A percentile compares a stretch with the other conserved stretches of the same genome.
Conservation (phyloP, 1,140 invertebrate species). For the Procambarus clarkii region DNA sequence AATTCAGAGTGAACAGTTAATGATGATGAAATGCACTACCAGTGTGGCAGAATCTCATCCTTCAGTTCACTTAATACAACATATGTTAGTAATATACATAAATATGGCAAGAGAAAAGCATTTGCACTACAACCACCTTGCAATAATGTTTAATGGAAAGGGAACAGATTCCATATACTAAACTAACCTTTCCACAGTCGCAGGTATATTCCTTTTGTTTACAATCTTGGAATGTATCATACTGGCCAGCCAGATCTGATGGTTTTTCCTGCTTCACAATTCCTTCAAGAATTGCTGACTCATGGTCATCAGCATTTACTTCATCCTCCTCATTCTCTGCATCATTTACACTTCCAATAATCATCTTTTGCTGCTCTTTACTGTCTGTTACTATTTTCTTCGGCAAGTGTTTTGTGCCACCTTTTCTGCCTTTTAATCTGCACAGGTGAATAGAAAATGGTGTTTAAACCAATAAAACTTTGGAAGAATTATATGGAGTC, state of each 20-base stretch:
- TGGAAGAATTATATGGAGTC: too few relatives aligned
- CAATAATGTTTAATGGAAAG: background rate
- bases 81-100: too few relatives aligned
- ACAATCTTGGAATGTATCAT: constrained; percentile 29
- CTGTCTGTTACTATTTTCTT: background rate
- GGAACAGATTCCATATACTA: background rate
- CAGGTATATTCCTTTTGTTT: constrained; percentile 51
- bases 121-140: background rate
- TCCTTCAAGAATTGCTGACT: background rate
- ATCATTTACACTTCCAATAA: background rate
- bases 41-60: too few relatives aligned
- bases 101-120: too few relatives aligned
- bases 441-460: background rate
- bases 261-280: constrained; percentile 37
- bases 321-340: constrained; percentile 12
- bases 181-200: constrained; percentile 59
- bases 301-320: constrained; percentile 5
- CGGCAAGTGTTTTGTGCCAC: background rate
- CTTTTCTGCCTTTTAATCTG: constrained; percentile 35
- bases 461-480: background rate
- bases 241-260: constrained; percentile 5
- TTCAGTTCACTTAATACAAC: too few relatives aligned
- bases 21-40: too few relatives aligned
- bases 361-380: constrained; percentile 1
- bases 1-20: too few relatives aligned